A percentile compares a stretch with the other conserved stretches of the same genome.
phyloP scores from a whole-genome alignment of 1,140 invertebrate species.

The Drosophila grimshawi region DNA sequence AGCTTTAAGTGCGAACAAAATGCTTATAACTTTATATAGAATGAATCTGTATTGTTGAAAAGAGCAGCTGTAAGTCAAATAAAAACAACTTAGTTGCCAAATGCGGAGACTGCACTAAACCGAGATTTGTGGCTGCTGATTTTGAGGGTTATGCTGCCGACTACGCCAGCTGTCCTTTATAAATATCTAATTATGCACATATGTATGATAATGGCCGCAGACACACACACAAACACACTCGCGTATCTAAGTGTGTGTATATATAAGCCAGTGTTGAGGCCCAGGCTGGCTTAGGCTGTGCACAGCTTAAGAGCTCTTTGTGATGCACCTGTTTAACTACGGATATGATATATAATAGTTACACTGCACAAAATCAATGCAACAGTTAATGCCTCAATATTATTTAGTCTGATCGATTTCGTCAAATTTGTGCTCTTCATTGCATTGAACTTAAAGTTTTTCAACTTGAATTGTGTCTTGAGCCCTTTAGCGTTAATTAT shows the following conservation, averaged over 20 bases:
- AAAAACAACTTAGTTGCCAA: background rate
- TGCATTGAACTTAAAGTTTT: background rate
- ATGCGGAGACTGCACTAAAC: constrained; percentile 27
- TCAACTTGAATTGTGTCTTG: no score
- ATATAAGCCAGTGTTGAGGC: constrained; percentile 22
- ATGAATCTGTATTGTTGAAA: background rate
- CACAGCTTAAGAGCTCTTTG: constrained; percentile 55
- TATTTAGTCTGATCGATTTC: no score
- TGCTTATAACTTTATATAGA: background rate
- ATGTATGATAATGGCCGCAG: background rate
- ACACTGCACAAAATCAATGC: constrained; percentile 1
- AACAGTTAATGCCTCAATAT: background rate
- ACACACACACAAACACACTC: background rate
- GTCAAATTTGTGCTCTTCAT: no score
- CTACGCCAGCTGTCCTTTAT: constrained; percentile 43
- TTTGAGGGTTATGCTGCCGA: background rate
- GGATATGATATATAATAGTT: constrained; percentile 12
- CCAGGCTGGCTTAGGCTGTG: constrained; percentile 15
- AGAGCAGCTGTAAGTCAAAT: background rate
- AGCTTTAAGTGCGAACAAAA: background rate
- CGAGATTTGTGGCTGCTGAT: constrained; percentile 40
- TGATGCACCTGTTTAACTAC: constrained; percentile 51
- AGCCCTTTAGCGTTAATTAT: no score
- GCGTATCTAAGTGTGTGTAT: background rate
- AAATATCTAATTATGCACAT: constrained; percentile 63